phyloP scores from a whole-genome alignment of 1,140 invertebrate genomes.

The Rhysida immarginata region DNA sequence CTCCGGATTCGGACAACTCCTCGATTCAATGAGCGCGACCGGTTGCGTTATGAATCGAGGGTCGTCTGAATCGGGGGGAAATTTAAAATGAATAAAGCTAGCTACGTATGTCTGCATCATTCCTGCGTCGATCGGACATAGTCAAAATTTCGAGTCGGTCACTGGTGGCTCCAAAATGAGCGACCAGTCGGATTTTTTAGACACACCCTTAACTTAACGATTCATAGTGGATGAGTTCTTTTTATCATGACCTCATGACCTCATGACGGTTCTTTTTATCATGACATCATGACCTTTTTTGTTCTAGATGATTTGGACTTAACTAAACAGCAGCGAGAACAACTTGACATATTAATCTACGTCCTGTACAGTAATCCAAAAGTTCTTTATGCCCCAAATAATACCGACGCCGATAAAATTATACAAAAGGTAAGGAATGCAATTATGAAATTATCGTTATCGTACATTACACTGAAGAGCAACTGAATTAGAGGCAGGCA shows the following conservation, averaged over 20 bases:
- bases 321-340: constrained; percentile 27
- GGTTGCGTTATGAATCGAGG: too few relatives aligned
- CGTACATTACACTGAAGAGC: too few relatives aligned
- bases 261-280: too few relatives aligned
- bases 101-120: too few relatives aligned
- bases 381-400: constrained; percentile 33
- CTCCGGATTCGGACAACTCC: too few relatives aligned
- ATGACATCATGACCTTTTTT: neutral
- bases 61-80: too few relatives aligned
- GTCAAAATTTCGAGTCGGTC: neutral
- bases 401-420: constrained; percentile 29
- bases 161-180: neutral
- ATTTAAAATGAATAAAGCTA: too few relatives aligned
- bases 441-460: neutral
- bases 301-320: constrained; percentile 27
- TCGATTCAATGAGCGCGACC: too few relatives aligned
- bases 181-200: too few relatives aligned
- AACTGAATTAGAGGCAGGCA: too few relatives aligned
- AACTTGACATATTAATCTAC: constrained; percentile 31
- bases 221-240: neutral
- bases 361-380: constrained; percentile 35
- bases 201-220: neutral
- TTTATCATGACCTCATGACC: neutral
- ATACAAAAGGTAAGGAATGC: constrained; percentile 28
- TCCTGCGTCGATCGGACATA: too few relatives aligned